Evolutionary conservation across 2,113 vertebrate genomes (phyloP).

Genomic region (Oryzias curvinotus): DNA sequence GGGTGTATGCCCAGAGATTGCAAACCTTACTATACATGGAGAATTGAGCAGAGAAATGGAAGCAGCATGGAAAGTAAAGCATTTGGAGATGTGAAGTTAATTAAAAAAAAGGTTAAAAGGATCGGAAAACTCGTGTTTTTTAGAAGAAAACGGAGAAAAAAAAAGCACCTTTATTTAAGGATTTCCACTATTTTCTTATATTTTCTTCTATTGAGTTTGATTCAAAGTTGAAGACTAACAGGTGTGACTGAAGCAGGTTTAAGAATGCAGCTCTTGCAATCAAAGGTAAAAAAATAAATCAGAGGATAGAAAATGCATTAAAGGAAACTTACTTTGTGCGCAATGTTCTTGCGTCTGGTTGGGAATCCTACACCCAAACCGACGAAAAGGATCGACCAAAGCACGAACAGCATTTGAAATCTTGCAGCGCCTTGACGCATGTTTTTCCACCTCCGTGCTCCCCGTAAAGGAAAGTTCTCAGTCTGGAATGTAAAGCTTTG

Average conservation of each 20-base stretch:
- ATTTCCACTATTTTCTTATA: neutral
- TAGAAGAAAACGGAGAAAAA: neutral
- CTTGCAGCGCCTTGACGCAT: constrained; percentile 72
- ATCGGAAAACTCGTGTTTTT: neutral
- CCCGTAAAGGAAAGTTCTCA: constrained; percentile 13
- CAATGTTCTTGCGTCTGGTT: constrained; percentile 64
- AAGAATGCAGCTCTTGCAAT: neutral
- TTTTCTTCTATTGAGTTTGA: neutral
- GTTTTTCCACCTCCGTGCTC: constrained; percentile 43
- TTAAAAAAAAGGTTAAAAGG: too few relatives aligned
- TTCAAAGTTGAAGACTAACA: neutral
- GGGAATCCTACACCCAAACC: constrained; percentile 76
- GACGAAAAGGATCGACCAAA: constrained; percentile 68
- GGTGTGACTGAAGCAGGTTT: constrained; percentile 14
- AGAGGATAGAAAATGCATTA: neutral
- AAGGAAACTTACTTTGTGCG: constrained; percentile 73
- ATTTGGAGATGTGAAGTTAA: too few relatives aligned
- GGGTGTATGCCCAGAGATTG: constrained; percentile 35
- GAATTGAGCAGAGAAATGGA: constrained; percentile 23
- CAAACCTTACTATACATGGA: constrained; percentile 61
- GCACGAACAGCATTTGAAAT: constrained; percentile 67
- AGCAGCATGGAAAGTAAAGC: too few relatives aligned
- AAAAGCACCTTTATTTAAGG: neutral
- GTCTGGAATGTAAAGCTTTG: neutral
- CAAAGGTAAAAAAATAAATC: too few relatives aligned